Percentiles rank a stretch among this genome's conserved stretches.
Conservation (phyloP, 2,797 vertebrate genomes). For the Momotus momota region DNA sequence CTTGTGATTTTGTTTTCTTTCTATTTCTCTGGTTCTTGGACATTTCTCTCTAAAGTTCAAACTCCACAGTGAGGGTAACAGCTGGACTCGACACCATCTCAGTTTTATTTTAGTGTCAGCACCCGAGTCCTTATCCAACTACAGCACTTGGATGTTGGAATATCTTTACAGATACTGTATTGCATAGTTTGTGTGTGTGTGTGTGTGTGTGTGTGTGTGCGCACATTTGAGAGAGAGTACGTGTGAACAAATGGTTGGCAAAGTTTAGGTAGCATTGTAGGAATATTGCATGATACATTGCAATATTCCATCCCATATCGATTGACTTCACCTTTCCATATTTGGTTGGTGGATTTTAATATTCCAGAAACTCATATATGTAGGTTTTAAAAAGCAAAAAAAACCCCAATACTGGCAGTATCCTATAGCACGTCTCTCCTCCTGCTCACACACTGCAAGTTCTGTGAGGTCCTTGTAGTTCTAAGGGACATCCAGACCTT, state of each 20-base stretch:
- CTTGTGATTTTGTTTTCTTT: background rate
- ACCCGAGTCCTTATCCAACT: background rate
- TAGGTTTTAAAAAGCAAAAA: background rate
- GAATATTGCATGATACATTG: background rate
- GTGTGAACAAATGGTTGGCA: constrained; percentile 8
- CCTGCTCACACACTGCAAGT: background rate
- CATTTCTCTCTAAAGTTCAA: background rate
- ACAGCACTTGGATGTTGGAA: background rate
- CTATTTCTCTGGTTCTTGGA: background rate
- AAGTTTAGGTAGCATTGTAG: constrained; percentile 43
- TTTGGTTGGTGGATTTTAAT: background rate
- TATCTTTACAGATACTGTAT: background rate
- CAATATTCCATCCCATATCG: background rate
- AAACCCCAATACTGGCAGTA: background rate
- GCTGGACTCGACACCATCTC: background rate
- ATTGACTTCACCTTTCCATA: background rate
- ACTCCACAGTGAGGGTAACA: background rate
- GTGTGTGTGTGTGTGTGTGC: background rate
- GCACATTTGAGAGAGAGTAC: background rate
- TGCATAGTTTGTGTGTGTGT: background rate
- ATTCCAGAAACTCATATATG: background rate
- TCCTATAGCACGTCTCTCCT: background rate
- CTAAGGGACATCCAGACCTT: background rate
- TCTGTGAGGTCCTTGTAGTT: background rate
- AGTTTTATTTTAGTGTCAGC: background rate